phyloP scores from a whole-genome alignment of 2,888 invertebrate species.

The Octodonta nipae region DNA sequence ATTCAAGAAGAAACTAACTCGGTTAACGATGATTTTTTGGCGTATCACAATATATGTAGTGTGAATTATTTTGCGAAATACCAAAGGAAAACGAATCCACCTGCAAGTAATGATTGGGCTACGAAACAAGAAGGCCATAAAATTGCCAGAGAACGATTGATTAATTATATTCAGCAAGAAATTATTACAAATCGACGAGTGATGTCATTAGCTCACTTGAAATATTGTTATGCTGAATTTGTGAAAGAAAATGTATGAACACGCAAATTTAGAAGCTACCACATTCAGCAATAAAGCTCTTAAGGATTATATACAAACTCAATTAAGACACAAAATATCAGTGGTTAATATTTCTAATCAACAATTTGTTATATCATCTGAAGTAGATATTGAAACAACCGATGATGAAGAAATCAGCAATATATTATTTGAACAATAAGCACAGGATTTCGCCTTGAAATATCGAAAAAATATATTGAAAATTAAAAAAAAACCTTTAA shows the following conservation, averaged over 20 bases:
- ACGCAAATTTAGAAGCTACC: neutral
- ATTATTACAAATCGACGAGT: neutral
- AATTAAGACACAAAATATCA: constrained; percentile 1
- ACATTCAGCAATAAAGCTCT: neutral
- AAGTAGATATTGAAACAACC: neutral
- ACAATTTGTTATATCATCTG: neutral
- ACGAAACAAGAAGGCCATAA: neutral
- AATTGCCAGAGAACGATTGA: neutral
- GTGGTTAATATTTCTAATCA: neutral
- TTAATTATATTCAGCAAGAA: neutral
- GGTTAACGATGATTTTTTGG: neutral
- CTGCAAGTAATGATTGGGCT: neutral
- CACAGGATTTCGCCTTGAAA: neutral
- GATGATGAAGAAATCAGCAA: constrained; percentile 1
- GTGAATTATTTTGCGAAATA: neutral
- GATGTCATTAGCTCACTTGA: neutral
- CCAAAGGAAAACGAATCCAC: neutral
- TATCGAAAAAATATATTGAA: constrained; percentile 1
- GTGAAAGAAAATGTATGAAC: neutral
- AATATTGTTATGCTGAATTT: neutral
- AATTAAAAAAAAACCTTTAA: neutral
- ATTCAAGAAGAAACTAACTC: neutral
- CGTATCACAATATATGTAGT: neutral
- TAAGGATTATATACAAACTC: neutral
- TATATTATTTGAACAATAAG: constrained; percentile 1